These are phyloP conservation scores for Aricia agestis DNA, from an alignment of 1,140 invertebrate species.

Conservation along the genomic window DNA sequence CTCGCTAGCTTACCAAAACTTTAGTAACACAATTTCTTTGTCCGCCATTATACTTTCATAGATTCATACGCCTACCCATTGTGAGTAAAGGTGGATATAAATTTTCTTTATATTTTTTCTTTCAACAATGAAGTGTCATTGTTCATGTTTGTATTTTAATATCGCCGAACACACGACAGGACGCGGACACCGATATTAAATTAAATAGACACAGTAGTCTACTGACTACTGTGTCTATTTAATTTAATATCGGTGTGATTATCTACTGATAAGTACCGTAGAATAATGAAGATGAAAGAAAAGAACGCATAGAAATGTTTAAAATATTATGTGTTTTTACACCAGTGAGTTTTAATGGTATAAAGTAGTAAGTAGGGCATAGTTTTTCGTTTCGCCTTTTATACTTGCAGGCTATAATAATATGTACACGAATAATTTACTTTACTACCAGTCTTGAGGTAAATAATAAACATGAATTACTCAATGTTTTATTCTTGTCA, in stretches of 20 bases:
- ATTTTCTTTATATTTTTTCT: constrained; percentile 57
- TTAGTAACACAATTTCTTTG: constrained; percentile 31
- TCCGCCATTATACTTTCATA: constrained; percentile 55
- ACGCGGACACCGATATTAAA: background rate
- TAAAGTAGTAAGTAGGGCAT: no score
- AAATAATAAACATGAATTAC: no score
- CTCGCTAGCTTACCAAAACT: constrained; percentile 38
- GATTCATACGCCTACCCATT: constrained; percentile 39
- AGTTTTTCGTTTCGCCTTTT: no score
- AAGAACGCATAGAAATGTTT: no score
- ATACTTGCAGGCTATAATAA: no score
- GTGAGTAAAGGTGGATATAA: constrained; percentile 52
- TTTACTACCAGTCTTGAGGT: no score
- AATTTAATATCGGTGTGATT: background rate
- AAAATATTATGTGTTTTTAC: no score
- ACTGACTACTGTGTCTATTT: background rate
- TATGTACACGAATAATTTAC: no score
- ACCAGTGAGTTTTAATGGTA: no score
- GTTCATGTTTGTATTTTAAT: constrained; percentile 67
- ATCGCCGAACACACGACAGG: constrained; percentile 49
- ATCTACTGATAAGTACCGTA: no score
- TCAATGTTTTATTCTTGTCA: no score
- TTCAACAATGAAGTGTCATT: constrained; percentile 64
- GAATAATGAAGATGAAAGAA: no score
- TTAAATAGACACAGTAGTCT: background rate